Conservation (phyloP, 2,113 vertebrate species). For the Catharus minimus region DNA sequence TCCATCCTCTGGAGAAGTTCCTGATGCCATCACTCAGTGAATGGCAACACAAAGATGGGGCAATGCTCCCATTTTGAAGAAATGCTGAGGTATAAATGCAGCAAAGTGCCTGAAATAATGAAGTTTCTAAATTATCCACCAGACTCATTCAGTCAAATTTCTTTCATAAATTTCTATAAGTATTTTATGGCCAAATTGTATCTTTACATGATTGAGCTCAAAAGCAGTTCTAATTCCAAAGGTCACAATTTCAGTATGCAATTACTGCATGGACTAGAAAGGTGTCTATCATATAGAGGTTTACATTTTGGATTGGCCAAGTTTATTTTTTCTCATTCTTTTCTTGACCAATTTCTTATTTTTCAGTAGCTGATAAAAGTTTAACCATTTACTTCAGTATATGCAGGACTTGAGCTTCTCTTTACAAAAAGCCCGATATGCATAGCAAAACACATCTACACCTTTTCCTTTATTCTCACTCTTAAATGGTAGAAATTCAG, state of each 20-base stretch:
- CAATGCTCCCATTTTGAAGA: neutral
- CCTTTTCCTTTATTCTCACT: neutral
- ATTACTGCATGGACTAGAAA: neutral
- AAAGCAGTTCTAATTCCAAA: conserved; percentile 9
- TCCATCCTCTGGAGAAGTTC: neutral
- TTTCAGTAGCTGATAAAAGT: neutral
- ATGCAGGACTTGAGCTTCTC: neutral
- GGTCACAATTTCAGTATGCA: neutral
- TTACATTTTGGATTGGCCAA: neutral
- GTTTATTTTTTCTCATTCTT: neutral
- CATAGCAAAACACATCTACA: neutral
- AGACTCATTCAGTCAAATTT: neutral
- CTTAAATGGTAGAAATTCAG: neutral
- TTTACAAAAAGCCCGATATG: neutral
- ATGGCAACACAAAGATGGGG: neutral
- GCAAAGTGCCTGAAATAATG: neutral
- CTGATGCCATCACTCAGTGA: neutral
- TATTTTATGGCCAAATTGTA: neutral
- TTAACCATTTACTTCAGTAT: neutral
- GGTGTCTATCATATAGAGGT: neutral
- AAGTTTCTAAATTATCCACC: neutral
- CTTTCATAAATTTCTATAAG: neutral
- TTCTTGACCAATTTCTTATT: neutral
- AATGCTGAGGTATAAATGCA: neutral
- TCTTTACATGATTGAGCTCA: neutral